Base-by-base conservation (phyloP, 2,797 vertebrate genomes). In the Echeneis naucrates region DNA sequence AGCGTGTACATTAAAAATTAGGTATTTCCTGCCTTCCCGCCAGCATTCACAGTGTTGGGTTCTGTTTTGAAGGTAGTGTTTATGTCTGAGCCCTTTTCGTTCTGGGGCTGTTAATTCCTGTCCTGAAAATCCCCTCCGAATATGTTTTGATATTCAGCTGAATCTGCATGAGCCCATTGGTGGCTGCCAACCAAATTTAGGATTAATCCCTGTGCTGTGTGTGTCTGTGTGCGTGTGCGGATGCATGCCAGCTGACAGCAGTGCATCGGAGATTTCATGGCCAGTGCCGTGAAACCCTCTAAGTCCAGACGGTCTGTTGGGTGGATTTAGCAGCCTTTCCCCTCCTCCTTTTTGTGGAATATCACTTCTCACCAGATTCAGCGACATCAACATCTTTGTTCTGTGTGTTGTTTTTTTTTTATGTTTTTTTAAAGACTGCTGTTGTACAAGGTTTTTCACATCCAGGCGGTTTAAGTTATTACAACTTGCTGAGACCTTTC, bases 101-200 rank as follows among this genome's bases (percentile, higher is more conserved):
- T 71, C 13, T 40, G 45, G 13, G 40, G 44, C 62, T 66, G 72
- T 82, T 83, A 76, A 85, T 83, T 81, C 81, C 82, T 75, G 53
- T 77, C 78, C 73, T 75, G 57, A 83, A 89, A 89, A 90, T 85
- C 76, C 78, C 68, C 48, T 13, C 63, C 5, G 50, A 88, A 86
- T 86, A 83, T 84, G 81, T 85, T 87, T 85, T 79, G 75, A 87
- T 84, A 73, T 87, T 87, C 56, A 72, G 68, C 82, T 80, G 66
- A 69, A 86, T 80, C 72, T 80, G 52, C 79, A 70, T 50, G 71
- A 82, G 75, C 73, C 53, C 37, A 42, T 42, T 37, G 58, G 80
- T 44, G 83, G 79, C 82, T 75, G 80, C 61, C 72, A 80, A 81
- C 67, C 73, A 77, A 76, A 83, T 83, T 78, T 74, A 63, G 78